A percentile compares a stretch with the other conserved stretches of the same genome.
These are phyloP conservation scores for Lagocephalus sceleratus DNA, from an alignment of 2,797 vertebrate genomes.

Conservation along the genomic window DNA sequence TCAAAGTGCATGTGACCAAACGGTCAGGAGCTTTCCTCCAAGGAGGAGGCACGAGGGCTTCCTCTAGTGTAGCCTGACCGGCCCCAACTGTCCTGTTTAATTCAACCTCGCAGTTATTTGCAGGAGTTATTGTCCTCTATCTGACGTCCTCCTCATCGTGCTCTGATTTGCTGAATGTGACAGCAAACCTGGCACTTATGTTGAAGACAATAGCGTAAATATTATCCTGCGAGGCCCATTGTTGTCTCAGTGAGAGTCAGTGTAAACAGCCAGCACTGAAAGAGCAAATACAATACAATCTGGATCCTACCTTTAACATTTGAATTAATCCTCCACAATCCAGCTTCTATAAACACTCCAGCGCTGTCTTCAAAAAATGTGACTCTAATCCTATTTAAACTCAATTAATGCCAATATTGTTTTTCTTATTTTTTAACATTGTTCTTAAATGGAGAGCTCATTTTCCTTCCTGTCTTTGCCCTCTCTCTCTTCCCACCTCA, in stretches of 20 bases:
- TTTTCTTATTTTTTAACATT: no score
- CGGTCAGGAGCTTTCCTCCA: no score
- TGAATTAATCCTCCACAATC: background rate
- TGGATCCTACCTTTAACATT: conserved; percentile 1
- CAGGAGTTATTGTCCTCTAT: no score
- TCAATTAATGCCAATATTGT: no score
- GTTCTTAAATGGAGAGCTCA: background rate
- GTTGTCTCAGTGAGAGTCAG: background rate
- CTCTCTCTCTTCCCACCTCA: background rate
- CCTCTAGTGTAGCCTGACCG: no score
- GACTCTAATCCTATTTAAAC: no score
- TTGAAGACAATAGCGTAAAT: background rate
- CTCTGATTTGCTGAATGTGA: background rate
- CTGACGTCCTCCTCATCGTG: no score
- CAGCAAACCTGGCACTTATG: background rate
- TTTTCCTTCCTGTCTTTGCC: conserved; percentile 7
- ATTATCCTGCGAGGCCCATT: background rate
- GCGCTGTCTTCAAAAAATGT: no score
- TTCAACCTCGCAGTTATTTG: no score
- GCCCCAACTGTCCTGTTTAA: no score
- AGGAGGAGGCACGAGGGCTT: no score
- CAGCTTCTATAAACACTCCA: background rate
- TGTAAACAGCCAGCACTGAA: background rate
- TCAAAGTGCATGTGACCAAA: no score
- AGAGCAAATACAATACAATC: background rate